Percentiles rank a stretch among this genome's conserved stretches.
Conservation (phyloP, 2,797 vertebrate species). For the Erethizon dorsatum region DNA sequence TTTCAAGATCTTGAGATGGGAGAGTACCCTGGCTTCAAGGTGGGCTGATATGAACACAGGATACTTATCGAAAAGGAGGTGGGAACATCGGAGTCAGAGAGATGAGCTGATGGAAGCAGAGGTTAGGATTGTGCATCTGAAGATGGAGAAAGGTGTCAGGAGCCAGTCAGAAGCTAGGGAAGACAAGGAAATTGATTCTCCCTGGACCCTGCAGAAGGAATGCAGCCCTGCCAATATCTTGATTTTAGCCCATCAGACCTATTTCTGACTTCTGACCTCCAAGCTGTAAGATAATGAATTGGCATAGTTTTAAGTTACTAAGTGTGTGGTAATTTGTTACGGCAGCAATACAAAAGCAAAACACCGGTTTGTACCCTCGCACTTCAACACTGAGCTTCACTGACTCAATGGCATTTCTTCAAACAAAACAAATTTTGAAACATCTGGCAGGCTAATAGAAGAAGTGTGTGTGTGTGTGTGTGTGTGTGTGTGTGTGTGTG, state of each 20-base stretch:
- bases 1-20: not conserved
- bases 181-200: not conserved
- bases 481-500: not conserved
- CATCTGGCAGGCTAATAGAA: not conserved
- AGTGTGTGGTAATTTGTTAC: not conserved
- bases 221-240: not conserved
- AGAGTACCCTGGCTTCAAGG: not conserved
- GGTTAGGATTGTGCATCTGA: not conserved
- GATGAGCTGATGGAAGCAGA: not conserved
- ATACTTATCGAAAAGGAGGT: not conserved
- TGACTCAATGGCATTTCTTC: not conserved
- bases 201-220: not conserved
- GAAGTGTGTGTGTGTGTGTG: not conserved
- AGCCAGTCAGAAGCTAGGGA: not conserved
- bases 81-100: not conserved
- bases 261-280: not conserved
- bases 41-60: not conserved
- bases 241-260: not conserved
- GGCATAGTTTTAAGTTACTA: not conserved
- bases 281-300: not conserved
- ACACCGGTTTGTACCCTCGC: not conserved
- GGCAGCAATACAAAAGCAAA: not conserved
- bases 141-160: accelerated
- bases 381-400: not conserved
- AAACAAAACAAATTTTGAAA: not conserved